Conservation (phyloP, 2,113 vertebrate genomes). For the Phaethornis superciliosus region DNA sequence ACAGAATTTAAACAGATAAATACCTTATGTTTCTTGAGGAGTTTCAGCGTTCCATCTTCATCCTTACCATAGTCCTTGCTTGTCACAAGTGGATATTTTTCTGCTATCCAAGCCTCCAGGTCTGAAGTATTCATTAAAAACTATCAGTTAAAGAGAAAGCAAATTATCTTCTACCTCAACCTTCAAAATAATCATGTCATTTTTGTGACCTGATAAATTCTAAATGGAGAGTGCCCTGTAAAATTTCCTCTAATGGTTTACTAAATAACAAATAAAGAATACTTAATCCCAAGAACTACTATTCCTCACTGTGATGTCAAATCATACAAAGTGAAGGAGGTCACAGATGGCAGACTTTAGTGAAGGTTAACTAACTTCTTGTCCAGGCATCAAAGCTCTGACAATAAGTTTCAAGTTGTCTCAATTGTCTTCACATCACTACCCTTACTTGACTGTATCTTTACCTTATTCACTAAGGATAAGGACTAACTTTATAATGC, state of each 20-base stretch:
- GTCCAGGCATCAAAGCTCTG: not conserved
- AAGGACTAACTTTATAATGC: not conserved
- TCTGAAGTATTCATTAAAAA: conserved; percentile 84
- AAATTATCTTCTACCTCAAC: not conserved
- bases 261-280: not conserved
- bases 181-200: not conserved
- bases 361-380: not conserved
- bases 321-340: not conserved
- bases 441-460: not conserved
- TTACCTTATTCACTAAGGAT: not conserved
- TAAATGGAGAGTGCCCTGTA: not conserved
- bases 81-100: conserved; percentile 75
- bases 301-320: not conserved
- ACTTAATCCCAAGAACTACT: not conserved
- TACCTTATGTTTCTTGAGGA: conserved; percentile 87
- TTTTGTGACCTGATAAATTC: not conserved
- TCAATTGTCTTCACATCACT: not conserved
- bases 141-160: conserved; percentile 62
- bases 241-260: not conserved
- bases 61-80: conserved; percentile 84
- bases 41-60: conserved; percentile 75
- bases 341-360: not conserved
- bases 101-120: conserved; percentile 81
- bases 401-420: not conserved
- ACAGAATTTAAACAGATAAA: not conserved